These are phyloP conservation scores for Epirrhoe tristata DNA, from an alignment of 2,888 invertebrate genomes.

Conservation along the genomic window DNA sequence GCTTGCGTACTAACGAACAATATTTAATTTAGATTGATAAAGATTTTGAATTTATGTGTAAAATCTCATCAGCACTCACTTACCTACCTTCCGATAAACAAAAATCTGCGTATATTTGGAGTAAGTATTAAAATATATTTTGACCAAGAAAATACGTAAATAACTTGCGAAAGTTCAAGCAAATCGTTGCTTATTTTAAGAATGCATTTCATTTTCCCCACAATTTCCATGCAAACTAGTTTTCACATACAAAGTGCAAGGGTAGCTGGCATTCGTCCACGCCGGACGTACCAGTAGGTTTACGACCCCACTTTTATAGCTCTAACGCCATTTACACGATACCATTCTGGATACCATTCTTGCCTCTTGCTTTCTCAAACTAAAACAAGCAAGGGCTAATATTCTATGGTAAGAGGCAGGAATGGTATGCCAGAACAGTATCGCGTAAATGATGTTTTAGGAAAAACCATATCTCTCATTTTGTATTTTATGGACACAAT, in stretches of 20 bases:
- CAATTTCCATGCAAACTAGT: constrained; percentile 21
- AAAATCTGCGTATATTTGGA: too few relatives aligned
- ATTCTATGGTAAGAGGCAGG: too few relatives aligned
- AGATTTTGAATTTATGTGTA: too few relatives aligned
- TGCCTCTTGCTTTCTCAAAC: too few relatives aligned
- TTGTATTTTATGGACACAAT: constrained; percentile 48
- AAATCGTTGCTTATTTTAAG: constrained; percentile 1
- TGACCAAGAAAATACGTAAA: not conserved
- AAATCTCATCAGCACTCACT: too few relatives aligned
- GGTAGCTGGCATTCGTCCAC: constrained; percentile 69
- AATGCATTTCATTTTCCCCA: constrained; percentile 12
- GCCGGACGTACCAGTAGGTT: constrained; percentile 69
- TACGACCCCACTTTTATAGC: constrained; percentile 79
- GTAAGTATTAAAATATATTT: too few relatives aligned
- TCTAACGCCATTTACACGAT: constrained; percentile 26
- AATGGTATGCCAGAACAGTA: too few relatives aligned
- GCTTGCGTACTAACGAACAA: too few relatives aligned
- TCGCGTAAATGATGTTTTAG: constrained; percentile 43
- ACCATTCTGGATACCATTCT: too few relatives aligned
- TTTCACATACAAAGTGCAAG: constrained; percentile 31
- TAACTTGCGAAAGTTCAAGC: not conserved
- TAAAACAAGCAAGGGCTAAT: too few relatives aligned
- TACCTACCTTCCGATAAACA: too few relatives aligned
- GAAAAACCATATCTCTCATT: constrained; percentile 76
- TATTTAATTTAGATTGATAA: too few relatives aligned